Percentiles rank a stretch among this genome's conserved stretches.
phyloP scores from a whole-genome alignment of 2,888 invertebrate species.

The Pimpla rufipes region DNA sequence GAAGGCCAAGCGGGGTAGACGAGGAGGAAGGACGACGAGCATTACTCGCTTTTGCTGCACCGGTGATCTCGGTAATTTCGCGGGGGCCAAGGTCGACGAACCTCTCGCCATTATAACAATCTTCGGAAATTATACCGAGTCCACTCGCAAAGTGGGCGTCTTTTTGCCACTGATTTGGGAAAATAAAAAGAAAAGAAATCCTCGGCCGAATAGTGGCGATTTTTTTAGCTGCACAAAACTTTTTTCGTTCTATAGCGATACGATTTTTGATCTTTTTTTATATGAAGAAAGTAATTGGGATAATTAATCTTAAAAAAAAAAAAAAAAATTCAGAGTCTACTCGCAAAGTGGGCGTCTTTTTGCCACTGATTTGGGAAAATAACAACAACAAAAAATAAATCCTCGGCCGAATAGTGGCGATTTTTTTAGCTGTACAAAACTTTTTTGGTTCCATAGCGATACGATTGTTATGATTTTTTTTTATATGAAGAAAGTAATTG shows the following conservation, averaged over 20 bases:
- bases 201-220: too few species aligned
- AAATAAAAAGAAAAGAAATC: neutral
- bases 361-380: neutral
- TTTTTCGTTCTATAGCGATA: too few species aligned
- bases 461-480: too few species aligned
- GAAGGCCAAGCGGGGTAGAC: constrained; percentile 11
- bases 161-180: neutral
- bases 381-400: neutral
- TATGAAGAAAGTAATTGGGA: too few species aligned
- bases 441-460: too few species aligned
- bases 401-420: too few species aligned
- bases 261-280: too few species aligned
- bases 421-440: too few species aligned
- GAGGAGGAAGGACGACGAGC: constrained; percentile 23
- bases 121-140: constrained; percentile 4
- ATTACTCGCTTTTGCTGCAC: constrained; percentile 29
- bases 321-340: too few species aligned
- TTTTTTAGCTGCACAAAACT: too few species aligned
- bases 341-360: neutral
- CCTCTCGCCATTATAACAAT: constrained; percentile 60
- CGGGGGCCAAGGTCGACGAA: constrained; percentile 77
- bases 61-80: constrained; percentile 75
- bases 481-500: too few species aligned
- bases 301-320: too few species aligned
- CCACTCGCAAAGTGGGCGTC: neutral